A percentile compares a stretch with the other conserved stretches of the same genome.
Conservation (phyloP, 1,140 invertebrate species). For the Drosophila auraria region DNA sequence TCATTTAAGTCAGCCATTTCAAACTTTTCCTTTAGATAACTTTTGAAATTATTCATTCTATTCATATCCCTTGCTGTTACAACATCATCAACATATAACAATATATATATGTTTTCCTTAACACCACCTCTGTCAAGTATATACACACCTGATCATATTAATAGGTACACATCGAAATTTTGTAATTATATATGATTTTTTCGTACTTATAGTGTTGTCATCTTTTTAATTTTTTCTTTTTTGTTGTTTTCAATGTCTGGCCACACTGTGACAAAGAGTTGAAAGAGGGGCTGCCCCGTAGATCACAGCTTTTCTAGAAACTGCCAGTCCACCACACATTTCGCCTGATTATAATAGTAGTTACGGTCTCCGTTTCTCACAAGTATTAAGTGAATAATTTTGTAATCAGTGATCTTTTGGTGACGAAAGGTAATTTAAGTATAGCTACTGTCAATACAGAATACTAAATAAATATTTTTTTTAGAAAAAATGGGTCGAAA, state of each 20-base stretch:
- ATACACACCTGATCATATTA: no score
- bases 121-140: no score
- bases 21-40: no score
- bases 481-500: slow-evolving; percentile 2
- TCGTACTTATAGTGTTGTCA: no score
- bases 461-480: slow-evolving; percentile 1
- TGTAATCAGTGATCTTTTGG: not conserved
- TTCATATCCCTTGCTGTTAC: no score
- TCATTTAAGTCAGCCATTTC: no score
- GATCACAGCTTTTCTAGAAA: not conserved
- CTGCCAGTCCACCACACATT: not conserved
- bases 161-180: no score
- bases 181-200: no score
- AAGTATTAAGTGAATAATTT: slow-evolving; percentile 1
- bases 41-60: no score
- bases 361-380: not conserved
- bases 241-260: slow-evolving; percentile 5
- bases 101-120: no score
- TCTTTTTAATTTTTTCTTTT: slow-evolving; percentile 5
- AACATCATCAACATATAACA: no score
- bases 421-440: not conserved
- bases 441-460: not conserved
- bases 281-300: not conserved
- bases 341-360: not conserved
- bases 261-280: slow-evolving; percentile 5